These are phyloP conservation scores for Peromyscus attwateri DNA, from an alignment of 2,797 vertebrate species.

Conservation along the genomic window DNA sequence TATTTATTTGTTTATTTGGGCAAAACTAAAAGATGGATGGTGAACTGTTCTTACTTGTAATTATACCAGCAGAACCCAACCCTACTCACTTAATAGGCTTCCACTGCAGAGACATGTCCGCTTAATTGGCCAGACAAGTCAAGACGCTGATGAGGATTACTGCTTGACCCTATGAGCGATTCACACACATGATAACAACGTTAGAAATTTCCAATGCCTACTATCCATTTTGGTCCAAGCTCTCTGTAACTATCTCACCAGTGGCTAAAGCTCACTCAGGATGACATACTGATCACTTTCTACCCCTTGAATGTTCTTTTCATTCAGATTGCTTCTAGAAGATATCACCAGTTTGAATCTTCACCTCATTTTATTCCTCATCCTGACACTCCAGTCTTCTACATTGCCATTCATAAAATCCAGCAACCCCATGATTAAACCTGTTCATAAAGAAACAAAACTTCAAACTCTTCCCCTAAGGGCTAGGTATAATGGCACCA, in stretches of 20 bases:
- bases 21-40: slow-evolving; percentile 40
- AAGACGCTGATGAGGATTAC: slow-evolving; percentile 64
- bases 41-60: slow-evolving; percentile 69
- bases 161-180: slow-evolving; percentile 69
- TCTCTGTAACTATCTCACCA: slow-evolving; percentile 60
- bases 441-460: not conserved
- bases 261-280: not conserved
- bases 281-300: not conserved
- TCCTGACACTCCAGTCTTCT: not conserved
- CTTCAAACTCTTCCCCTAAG: slow-evolving; percentile 10
- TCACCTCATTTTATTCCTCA: not conserved
- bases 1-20: slow-evolving; percentile 52
- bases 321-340: not conserved
- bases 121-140: slow-evolving; percentile 56
- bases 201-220: slow-evolving; percentile 18
- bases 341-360: not conserved
- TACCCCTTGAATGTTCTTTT: not conserved
- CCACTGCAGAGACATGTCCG: slow-evolving; percentile 62
- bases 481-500: not conserved
- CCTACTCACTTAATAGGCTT: slow-evolving; percentile 65
- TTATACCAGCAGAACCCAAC: slow-evolving; percentile 40
- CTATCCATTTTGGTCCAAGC: slow-evolving; percentile 14
- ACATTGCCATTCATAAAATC: not conserved
- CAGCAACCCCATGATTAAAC: not conserved
- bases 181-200: slow-evolving; percentile 45